These are phyloP conservation scores for Oscheius sp. DNA, from an alignment of 2,888 invertebrate species.

Conservation along the genomic window DNA sequence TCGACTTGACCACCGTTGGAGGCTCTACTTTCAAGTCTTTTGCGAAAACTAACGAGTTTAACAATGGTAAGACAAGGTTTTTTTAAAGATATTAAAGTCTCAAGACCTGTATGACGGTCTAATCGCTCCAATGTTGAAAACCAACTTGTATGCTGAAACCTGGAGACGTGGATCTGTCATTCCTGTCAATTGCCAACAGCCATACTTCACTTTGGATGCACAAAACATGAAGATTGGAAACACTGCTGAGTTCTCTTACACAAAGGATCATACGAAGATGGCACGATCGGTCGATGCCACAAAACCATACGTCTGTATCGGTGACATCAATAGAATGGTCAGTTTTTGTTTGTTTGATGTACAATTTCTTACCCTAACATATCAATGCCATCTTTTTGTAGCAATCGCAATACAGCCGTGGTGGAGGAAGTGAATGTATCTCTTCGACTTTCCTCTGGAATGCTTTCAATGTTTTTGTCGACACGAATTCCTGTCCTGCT, in stretches of 20 bases:
- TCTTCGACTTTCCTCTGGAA: slow-evolving; percentile 80
- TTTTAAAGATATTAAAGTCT: slow-evolving; percentile 14
- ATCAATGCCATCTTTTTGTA: slow-evolving; percentile 72
- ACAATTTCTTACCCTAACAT: background rate
- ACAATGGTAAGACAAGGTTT: slow-evolving; percentile 77
- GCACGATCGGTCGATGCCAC: slow-evolving; percentile 78
- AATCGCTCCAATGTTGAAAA: slow-evolving; percentile 82
- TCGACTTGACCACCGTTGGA: slow-evolving; percentile 75
- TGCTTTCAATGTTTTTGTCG: slow-evolving; percentile 77
- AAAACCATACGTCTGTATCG: slow-evolving; percentile 85
- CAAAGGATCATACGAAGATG: slow-evolving; percentile 88
- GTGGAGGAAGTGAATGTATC: slow-evolving; percentile 88
- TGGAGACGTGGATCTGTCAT: slow-evolving; percentile 86
- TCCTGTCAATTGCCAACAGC: slow-evolving; percentile 54
- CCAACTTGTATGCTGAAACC: slow-evolving; percentile 84
- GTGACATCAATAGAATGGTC: slow-evolving; percentile 91
- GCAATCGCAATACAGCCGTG: slow-evolving; percentile 83
- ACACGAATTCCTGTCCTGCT: slow-evolving; percentile 46
- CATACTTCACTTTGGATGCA: slow-evolving; percentile 60
- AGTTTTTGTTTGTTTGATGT: slow-evolving; percentile 50
- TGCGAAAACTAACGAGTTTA: slow-evolving; percentile 85
- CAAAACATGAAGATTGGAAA: slow-evolving; percentile 52
- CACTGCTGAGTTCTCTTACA: slow-evolving; percentile 67
- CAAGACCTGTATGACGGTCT: slow-evolving; percentile 84
- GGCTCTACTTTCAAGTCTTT: slow-evolving; percentile 83